Base-by-base conservation (phyloP, 2,797 vertebrate genomes). In the Melopsittacus undulatus region DNA sequence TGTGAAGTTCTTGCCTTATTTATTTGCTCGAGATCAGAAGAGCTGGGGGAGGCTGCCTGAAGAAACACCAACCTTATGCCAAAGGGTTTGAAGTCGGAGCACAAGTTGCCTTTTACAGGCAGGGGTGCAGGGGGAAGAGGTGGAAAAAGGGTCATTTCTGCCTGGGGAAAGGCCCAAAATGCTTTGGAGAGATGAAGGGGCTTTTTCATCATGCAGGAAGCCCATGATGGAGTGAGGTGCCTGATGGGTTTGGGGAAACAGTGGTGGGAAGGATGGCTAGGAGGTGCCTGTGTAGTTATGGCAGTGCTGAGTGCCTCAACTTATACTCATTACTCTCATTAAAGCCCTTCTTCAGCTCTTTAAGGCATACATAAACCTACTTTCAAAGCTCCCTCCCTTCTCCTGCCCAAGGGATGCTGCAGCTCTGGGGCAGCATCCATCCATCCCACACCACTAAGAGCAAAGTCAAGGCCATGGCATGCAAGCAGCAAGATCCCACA, bases 1-100 rank as follows among this genome's bases (percentile, higher is more conserved):
- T 94, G 74, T 93, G 87, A 95, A 83, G 80, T 86, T 67, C 57
- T 80, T 32, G 11, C 57, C 68, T 95, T 80, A 74, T 84, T 83
- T 96, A 89, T 93, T 92, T 81, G 78, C 92, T 92, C 1, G 46
- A 81, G 94, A 80, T 75, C 91, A 84, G 94, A 92, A 75, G 63
- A 84, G 36, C 86, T 11, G 36, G 91, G 61, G 83, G 88, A 91
- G 94, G 77, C 26, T 0, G 40, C 79, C 72, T 5, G 4, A 89
- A 87, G 72, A 92, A 95, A 95, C 15, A 48, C 64, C 90, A 78
- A 70, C 83, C 57, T 88, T 51, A 61, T 87, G 91, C 94, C 92
- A 93, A 94, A 67, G 0, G 14, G 80, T 92, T 85, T 90, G 93
- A 96, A 87, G 79, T 81, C 49, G 17, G 87, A 27, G 52, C 84